Evolutionary conservation across 1,140 invertebrate genomes (phyloP).

Genomic region (Battus philenor): DNA sequence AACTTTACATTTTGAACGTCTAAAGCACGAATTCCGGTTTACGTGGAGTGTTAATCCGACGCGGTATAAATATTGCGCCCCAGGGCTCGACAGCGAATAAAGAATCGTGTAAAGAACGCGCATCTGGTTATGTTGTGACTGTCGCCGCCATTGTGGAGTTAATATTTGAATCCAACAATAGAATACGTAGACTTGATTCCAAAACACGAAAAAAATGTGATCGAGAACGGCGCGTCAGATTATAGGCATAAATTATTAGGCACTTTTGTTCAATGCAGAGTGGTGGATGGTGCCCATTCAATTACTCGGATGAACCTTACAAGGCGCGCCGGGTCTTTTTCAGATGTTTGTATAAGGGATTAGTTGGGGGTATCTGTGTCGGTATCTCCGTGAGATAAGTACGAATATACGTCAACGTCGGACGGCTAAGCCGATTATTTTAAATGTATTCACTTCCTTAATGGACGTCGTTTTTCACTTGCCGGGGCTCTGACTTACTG

Average conservation of each 20-base stretch:
- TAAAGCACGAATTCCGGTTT: slow-evolving; percentile 21
- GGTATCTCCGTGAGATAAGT: slow-evolving; percentile 74
- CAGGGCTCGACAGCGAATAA: slow-evolving; percentile 46
- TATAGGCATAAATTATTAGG: slow-evolving; percentile 74
- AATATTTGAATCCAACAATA: slow-evolving; percentile 64
- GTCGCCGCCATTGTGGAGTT: slow-evolving; percentile 53
- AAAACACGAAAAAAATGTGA: slow-evolving; percentile 51
- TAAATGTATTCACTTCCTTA: slow-evolving; percentile 76
- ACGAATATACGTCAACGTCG: slow-evolving; percentile 75
- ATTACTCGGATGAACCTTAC: slow-evolving; percentile 56
- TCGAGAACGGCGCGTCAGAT: slow-evolving; percentile 61
- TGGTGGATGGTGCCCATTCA: slow-evolving; percentile 56
- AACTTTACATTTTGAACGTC: slow-evolving; percentile 30
- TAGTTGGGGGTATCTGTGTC: slow-evolving; percentile 70
- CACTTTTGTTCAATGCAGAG: slow-evolving; percentile 69
- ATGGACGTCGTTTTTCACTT: slow-evolving; percentile 73
- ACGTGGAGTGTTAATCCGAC: slow-evolving; percentile 38
- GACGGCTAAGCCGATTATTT: slow-evolving; percentile 75
- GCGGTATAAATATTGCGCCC: slow-evolving; percentile 42
- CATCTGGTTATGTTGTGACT: slow-evolving; percentile 63
- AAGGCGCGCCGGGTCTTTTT: slow-evolving; percentile 69
- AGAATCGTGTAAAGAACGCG: slow-evolving; percentile 49
- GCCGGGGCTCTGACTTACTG: slow-evolving; percentile 54
- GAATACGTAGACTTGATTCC: slow-evolving; percentile 48
- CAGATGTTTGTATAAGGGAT: slow-evolving; percentile 72